Evolutionary conservation across 2,888 invertebrate species (phyloP), one percentile per base, ranked within the genome.

Genomic region (Tipula confusa): DNA sequence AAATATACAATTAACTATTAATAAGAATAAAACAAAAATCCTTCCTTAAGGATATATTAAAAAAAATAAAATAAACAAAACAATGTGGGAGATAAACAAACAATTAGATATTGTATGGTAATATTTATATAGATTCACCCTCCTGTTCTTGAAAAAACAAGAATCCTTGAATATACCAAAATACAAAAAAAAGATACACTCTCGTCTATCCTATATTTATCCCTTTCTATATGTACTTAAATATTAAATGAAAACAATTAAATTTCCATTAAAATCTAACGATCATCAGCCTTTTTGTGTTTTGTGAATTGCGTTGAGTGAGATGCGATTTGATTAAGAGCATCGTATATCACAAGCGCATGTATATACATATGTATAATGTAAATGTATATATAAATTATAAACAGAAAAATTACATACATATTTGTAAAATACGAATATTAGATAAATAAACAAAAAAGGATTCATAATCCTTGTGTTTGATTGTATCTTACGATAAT

Each of bases 31-130:
- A 13, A 38, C 18, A 64, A 64, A 64, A 64, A 64, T 64, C 64
- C 64, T 64, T 64, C 64, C 64, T 64, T 64, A 64, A 64, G 64
- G 64, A 64, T 24, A 64, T 64, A 13, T 64, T 9, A 24, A 64
- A 64, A 18, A 64, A 64, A 64, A 43, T 5, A n/a, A n/a, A n/a
- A n/a, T 64, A 64, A 64, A 64, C 64, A 64, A 64, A 64, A 64
- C 64, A 64, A 64, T 64, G 64, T 64, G 64, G 64, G 64, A 64
- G 64, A 64, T 64, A 64, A 64, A 64, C 64, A 64, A 64, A 64
- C 64, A 64, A n/a, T n/a, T n/a, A 64, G 64, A 64, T 24, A 24
- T 24, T n/a, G 24, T 64, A 64, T 64, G 64, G 64, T 64, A 64
- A 64, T 64, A 24, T 18, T 7, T 1, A 33, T 33, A 9, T 2